Conservation (phyloP, 2,888 invertebrate genomes). For the Chrysotoxum bicinctum region DNA sequence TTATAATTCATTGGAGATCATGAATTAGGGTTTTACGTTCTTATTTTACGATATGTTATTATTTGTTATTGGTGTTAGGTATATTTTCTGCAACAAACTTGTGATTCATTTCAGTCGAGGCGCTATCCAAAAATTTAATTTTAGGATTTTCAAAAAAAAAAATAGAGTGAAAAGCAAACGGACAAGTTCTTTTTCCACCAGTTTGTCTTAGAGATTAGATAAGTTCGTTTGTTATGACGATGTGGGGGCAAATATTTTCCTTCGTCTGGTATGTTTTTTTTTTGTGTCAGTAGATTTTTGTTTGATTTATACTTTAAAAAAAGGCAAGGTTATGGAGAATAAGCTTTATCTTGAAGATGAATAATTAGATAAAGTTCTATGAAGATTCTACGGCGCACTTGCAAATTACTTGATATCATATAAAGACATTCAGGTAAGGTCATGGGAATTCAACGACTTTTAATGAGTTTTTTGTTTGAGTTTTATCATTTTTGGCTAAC, state of each 20-base stretch:
- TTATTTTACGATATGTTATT: background rate
- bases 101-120: background rate
- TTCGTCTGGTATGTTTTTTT: background rate
- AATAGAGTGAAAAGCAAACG: background rate
- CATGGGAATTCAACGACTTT: constrained; percentile 9
- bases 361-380: background rate
- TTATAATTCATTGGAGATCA: constrained; percentile 1
- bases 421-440: background rate
- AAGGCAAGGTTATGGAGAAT: background rate
- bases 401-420: background rate
- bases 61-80: background rate
- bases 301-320: background rate
- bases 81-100: background rate
- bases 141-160: background rate
- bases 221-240: constrained; percentile 4
- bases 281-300: background rate
- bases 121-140: background rate
- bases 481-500: constrained; percentile 8
- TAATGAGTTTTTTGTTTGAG: background rate
- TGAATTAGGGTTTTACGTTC: constrained; percentile 15
- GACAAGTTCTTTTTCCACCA: background rate
- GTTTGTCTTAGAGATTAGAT: constrained; percentile 15
- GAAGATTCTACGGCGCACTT: constrained; percentile 5
- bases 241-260: background rate
- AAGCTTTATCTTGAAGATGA: background rate